Evolutionary conservation across 1,140 invertebrate genomes (phyloP).

Genomic region (Panagrolaimus sp.): DNA sequence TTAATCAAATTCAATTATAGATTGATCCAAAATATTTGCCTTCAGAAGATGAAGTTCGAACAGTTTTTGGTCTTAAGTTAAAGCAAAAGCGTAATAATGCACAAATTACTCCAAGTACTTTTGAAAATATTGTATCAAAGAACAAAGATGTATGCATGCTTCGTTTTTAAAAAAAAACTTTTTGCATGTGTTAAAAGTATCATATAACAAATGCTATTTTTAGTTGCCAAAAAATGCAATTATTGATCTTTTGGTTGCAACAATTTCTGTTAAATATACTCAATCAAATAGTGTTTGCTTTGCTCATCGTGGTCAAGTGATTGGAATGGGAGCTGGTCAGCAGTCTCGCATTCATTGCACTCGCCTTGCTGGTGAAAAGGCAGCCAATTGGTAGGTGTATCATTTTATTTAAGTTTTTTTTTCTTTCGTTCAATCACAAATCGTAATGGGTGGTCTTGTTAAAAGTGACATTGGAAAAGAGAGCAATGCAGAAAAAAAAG

Average conservation of each 20-base stretch:
- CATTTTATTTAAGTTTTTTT: not conserved
- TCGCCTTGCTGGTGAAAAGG: constrained; percentile 88
- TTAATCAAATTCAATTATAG: constrained; percentile 62
- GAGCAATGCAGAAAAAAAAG: no score
- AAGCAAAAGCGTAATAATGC: constrained; percentile 87
- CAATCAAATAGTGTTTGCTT: constrained; percentile 95
- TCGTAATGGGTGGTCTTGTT: no score
- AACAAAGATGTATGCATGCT: constrained; percentile 64
- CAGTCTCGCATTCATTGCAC: constrained; percentile 96
- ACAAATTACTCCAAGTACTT: constrained; percentile 71
- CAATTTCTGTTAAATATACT: constrained; percentile 92
- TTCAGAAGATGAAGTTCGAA: constrained; percentile 72
- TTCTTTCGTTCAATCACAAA: no score
- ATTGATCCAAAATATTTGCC: constrained; percentile 83
- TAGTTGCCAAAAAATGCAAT: constrained; percentile 71
- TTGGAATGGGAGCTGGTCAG: constrained; percentile 93
- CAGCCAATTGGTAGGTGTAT: constrained; percentile 76
- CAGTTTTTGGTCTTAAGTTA: constrained; percentile 81
- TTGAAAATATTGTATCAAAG: constrained; percentile 76
- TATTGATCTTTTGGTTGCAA: constrained; percentile 86
- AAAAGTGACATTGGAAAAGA: no score
- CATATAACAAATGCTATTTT: constrained; percentile 21
- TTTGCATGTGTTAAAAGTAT: not conserved
- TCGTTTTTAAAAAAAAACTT: no score
- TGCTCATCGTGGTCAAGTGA: constrained; percentile 76